A percentile compares a stretch with the other conserved stretches of the same genome.
These are phyloP conservation scores for Sciurus niger DNA, from an alignment of 2,113 vertebrate genomes.

Conservation along the genomic window DNA sequence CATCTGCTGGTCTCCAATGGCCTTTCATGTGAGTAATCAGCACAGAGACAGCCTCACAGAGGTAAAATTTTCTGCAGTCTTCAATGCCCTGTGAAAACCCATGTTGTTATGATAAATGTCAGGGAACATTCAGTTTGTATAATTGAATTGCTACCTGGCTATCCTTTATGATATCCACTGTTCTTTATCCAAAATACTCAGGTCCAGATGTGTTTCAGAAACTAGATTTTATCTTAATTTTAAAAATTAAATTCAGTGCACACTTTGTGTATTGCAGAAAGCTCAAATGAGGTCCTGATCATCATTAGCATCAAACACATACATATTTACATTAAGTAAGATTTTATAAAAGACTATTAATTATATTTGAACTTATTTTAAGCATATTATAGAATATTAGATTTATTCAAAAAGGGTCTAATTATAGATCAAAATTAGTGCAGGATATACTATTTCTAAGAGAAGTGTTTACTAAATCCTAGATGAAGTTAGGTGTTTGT, in stretches of 20 bases:
- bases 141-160: background rate
- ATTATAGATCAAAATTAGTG: background rate
- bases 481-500: background rate
- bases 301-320: background rate
- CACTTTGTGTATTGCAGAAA: background rate
- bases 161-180: background rate
- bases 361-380: background rate
- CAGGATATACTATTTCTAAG: background rate
- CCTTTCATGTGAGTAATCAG: background rate
- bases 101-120: background rate
- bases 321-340: background rate
- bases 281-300: background rate
- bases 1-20: background rate
- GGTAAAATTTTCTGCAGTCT: background rate
- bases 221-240: background rate
- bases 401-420: background rate
- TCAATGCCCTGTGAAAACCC: background rate
- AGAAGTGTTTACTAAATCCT: background rate
- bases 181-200: background rate
- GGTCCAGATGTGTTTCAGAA: background rate
- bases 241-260: background rate
- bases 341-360: background rate
- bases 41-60: background rate
- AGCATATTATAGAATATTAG: background rate
- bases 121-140: background rate